phyloP scores from a whole-genome alignment of 2,113 vertebrate species.

The Glaucomys volans region DNA sequence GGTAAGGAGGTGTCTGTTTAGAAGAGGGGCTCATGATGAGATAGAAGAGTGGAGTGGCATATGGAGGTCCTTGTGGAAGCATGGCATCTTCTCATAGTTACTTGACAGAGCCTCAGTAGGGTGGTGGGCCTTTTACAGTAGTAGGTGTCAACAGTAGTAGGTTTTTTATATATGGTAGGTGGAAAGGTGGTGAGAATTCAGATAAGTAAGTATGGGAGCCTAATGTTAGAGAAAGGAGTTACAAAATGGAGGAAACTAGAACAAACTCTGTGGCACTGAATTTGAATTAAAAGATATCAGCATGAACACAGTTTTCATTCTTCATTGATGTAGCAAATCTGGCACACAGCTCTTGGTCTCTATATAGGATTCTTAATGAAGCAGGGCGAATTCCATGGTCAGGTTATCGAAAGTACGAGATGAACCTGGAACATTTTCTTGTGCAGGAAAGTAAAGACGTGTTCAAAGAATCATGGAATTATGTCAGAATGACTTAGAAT shows the following conservation, averaged over 20 bases:
- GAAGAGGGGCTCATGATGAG: not conserved
- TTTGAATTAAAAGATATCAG: constrained; percentile 9
- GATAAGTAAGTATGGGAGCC: not conserved
- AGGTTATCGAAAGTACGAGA: not conserved
- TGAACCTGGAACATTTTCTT: constrained; percentile 5
- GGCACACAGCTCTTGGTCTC: not conserved
- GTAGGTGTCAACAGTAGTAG: not conserved
- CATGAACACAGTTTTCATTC: not conserved
- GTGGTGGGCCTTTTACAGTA: not conserved
- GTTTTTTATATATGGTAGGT: not conserved
- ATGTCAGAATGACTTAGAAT: not conserved
- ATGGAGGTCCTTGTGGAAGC: not conserved
- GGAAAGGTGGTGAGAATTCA: not conserved
- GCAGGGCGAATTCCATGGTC: not conserved
- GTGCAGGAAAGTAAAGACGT: constrained; percentile 8
- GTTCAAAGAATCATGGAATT: not conserved
- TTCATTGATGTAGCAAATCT: not conserved
- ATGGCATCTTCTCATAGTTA: not conserved
- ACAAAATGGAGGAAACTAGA: not conserved
- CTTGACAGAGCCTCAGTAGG: not conserved
- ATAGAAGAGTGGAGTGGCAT: not conserved
- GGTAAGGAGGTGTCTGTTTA: not conserved
- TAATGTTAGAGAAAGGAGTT: constrained; percentile 16
- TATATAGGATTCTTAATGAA: not conserved
- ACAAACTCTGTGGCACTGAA: not conserved